Base-by-base conservation (phyloP, 2,113 vertebrate genomes). In the Platichthys flesus region DNA sequence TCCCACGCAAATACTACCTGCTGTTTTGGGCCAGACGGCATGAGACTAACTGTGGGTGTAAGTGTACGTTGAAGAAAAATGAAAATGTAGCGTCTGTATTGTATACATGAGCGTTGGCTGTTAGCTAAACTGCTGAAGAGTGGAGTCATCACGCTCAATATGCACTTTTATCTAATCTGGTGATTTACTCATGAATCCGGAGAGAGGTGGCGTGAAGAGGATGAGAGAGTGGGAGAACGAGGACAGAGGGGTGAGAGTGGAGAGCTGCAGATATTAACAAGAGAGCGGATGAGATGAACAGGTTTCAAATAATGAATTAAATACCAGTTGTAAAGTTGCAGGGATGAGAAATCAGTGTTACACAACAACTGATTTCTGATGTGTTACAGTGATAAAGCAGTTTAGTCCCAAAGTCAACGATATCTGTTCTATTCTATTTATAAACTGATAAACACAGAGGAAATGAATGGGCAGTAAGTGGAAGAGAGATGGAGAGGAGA, bases 1-100 rank as follows among this genome's bases (percentile, higher is more conserved):
- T 88, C 86, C 86, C 78, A 79, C 81, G 21, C 88, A 88, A 86
- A 86, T 67, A 81, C 9, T 64, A 70, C 83, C 83, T 80, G 73
- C 83, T 83, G 83, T 85, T 90, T 84, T 83, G 63, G 68, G 60
- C 78, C 78, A 86, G 81, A 86, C 79, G 51, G 81, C 45, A 79
- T 79, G 67, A 81, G 82, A 73, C 68, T 65, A 72, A 80, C 59
- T 8, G 47, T 74, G 24, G 58, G 54, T 15, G 16, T 20, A 63
- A 67, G 64, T 71, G 68, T 35, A 72, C 62, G 28, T 73, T 63
- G 0, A 71, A 65, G 66, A 57, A 78, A 78, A 4, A 64, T 49
- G 76, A 69, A 18, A 15, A 57, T 49, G 21, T 23, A 74, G 35
- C 24, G 49, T 47, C 56, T 61, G 47, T 5, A 57, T 57, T 52